phyloP scores from a whole-genome alignment of 2,113 vertebrate species.

The Polypterus senegalus region DNA sequence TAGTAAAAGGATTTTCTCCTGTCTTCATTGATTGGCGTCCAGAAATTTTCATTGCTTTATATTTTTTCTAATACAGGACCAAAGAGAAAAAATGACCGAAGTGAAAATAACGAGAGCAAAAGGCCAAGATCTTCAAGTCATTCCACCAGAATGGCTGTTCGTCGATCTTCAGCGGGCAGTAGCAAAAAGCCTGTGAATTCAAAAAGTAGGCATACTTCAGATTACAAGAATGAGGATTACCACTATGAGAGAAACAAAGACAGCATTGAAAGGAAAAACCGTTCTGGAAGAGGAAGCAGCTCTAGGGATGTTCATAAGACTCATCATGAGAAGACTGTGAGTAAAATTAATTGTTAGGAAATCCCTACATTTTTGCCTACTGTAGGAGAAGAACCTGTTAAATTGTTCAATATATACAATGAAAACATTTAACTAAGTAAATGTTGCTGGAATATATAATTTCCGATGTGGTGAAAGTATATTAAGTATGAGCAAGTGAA shows the following conservation, averaged over 20 bases:
- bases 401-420: no score
- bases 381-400: no score
- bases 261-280: conserved; percentile 59
- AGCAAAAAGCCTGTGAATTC: conserved; percentile 60
- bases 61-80: conserved; percentile 50
- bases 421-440: no score
- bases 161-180: conserved; percentile 59
- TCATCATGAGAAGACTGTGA: conserved; percentile 55
- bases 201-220: conserved; percentile 41
- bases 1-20: no score
- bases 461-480: no score
- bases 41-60: no score
- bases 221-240: conserved; percentile 71
- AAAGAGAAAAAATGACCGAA: conserved; percentile 82
- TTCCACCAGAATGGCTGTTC: conserved; percentile 56
- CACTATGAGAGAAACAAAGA: conserved; percentile 63
- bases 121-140: conserved; percentile 71
- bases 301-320: conserved; percentile 59
- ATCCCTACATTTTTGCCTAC: no score
- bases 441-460: no score
- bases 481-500: no score
- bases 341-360: conserved; percentile 29
- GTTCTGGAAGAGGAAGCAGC: conserved; percentile 39
- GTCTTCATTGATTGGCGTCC: no score
- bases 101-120: conserved; percentile 66